A percentile compares a stretch with the other conserved stretches of the same genome.
phyloP scores from a whole-genome alignment of 1,140 invertebrate genomes.

The Trichonephila inaurata region DNA sequence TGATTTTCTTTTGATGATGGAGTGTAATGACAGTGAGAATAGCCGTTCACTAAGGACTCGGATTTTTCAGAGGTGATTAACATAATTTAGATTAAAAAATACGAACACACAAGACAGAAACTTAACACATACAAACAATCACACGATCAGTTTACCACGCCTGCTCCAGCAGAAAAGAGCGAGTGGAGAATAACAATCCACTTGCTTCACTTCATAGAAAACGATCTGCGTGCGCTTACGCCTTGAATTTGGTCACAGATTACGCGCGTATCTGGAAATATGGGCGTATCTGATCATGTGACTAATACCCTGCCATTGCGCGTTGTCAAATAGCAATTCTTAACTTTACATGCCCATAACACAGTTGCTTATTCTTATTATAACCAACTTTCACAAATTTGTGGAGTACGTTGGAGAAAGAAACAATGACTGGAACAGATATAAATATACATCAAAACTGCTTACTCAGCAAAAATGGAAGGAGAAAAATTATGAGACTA shows the following conservation, averaged over 20 bases:
- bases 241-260: constrained; percentile 2
- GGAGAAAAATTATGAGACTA: neutral
- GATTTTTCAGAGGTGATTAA: constrained; percentile 47
- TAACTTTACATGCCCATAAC: neutral
- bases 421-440: neutral
- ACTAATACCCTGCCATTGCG: neutral
- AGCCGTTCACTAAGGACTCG: constrained; percentile 18
- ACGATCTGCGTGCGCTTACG: neutral
- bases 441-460: neutral
- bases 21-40: constrained; percentile 29
- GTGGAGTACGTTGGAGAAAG: neutral
- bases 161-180: neutral
- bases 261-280: constrained; percentile 36
- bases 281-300: constrained; percentile 56
- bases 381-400: neutral
- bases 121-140: constrained; percentile 5
- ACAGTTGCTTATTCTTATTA: neutral
- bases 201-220: constrained; percentile 40
- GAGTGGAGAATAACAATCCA: neutral
- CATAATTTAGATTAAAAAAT: constrained; percentile 41
- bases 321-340: neutral
- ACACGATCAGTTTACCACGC: constrained; percentile 22
- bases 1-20: neutral
- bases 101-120: constrained; percentile 35
- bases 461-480: neutral